phyloP scores from a whole-genome alignment of 2,888 invertebrate species.

The Stenoptilia bipunctidactyla region DNA sequence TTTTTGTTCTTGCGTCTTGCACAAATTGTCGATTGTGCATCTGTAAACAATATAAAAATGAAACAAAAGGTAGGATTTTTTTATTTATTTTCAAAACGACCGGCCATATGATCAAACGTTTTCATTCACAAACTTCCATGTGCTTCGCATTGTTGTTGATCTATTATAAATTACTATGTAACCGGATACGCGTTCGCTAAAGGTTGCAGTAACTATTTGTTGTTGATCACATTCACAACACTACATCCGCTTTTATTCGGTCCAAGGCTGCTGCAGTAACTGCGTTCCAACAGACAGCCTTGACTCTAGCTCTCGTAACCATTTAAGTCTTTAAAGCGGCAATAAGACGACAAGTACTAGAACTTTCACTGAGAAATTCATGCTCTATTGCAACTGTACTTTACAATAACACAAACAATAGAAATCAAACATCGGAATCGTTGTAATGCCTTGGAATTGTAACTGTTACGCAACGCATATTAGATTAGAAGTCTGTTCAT shows the following conservation, averaged over 20 bases:
- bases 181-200: neutral
- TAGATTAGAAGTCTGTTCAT: neutral
- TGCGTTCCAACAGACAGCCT: neutral
- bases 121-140: neutral
- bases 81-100: too few species aligned
- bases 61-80: too few species aligned
- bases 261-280: constrained; percentile 24
- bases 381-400: too few species aligned
- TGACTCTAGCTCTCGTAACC: too few species aligned
- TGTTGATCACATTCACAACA: constrained; percentile 10
- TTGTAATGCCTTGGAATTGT: too few species aligned
- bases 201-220: neutral
- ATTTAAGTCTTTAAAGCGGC: neutral
- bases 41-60: too few species aligned
- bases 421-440: too few species aligned
- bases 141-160: neutral
- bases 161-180: neutral
- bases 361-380: too few species aligned
- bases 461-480: too few species aligned
- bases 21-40: too few species aligned
- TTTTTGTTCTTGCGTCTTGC: neutral
- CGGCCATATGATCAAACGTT: too few species aligned
- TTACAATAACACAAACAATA: too few species aligned
- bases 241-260: constrained; percentile 29
- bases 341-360: neutral